phyloP scores from a whole-genome alignment of 2,888 invertebrate genomes.

The Mycogona germanica region DNA sequence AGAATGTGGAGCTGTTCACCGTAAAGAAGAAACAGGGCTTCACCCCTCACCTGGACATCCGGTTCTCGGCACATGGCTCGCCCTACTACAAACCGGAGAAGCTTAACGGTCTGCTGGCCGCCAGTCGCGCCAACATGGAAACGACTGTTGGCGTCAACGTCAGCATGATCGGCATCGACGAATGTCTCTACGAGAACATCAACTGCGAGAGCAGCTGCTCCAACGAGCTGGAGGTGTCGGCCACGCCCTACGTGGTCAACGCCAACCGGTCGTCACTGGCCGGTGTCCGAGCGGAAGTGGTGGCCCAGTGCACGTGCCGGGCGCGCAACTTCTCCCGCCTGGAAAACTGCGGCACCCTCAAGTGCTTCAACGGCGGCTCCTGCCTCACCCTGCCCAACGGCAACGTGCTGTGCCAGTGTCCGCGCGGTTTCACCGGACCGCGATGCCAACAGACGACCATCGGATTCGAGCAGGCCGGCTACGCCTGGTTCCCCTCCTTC shows the following conservation, averaged over 20 bases:
- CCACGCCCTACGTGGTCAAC: conserved; percentile 62
- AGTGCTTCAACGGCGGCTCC: conserved; percentile 66
- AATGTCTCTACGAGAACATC: conserved; percentile 64
- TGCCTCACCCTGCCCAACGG: conserved; percentile 27
- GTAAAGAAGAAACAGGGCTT: conserved; percentile 52
- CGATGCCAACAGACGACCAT: conserved; percentile 80
- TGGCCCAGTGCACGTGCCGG: conserved; percentile 60
- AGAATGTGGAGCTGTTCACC: conserved; percentile 88
- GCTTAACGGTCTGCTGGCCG: conserved; percentile 69
- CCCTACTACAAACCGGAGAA: conserved; percentile 83
- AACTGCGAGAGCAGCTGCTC: conserved; percentile 61
- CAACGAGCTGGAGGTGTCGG: conserved; percentile 59
- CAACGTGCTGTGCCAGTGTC: conserved; percentile 54
- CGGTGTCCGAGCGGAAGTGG: conserved; percentile 71
- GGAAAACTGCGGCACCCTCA: conserved; percentile 31
- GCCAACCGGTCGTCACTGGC: conserved; percentile 91
- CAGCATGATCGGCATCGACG: conserved; percentile 81
- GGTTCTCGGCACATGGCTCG: conserved; percentile 87
- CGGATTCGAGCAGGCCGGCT: conserved; percentile 80
- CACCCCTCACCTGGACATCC: conserved; percentile 54
- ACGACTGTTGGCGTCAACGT: conserved; percentile 57
- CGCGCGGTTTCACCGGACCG: conserved; percentile 65
- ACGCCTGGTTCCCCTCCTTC: conserved; percentile 81
- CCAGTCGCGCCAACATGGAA: conserved; percentile 45
- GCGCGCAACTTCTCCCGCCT: conserved; percentile 29